Percentiles rank a stretch among this genome's conserved stretches.
Conservation (phyloP, 37 sponge, comb jelly and placozoan species). For the Petrosia ficiformis region DNA sequence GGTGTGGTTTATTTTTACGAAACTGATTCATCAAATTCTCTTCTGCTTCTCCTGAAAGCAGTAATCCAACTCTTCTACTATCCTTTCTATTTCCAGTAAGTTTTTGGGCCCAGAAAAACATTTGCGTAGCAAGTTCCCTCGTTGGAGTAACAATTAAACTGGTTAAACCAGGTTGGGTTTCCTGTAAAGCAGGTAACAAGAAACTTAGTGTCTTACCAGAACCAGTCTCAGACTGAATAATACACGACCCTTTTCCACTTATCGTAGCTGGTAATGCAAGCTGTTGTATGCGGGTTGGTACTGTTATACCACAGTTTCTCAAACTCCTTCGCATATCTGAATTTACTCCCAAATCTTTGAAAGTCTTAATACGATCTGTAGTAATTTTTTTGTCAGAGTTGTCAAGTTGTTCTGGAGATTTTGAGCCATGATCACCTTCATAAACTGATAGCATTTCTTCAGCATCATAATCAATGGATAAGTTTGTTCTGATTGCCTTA, state of each 20-base stretch:
- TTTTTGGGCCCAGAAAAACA: constrained; percentile 17
- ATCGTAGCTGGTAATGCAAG: constrained; percentile 42
- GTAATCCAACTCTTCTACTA: constrained; percentile 8
- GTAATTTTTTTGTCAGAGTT: too few relatives aligned
- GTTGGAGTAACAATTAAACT: constrained; percentile 54
- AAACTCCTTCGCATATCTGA: constrained; percentile 10
- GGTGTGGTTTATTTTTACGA: constrained; percentile 13
- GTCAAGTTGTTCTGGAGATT: too few relatives aligned
- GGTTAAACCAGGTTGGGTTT: constrained; percentile 18
- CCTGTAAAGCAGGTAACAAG: constrained; percentile 68
- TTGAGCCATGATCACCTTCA: too few relatives aligned
- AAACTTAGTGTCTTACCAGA: constrained; percentile 62
- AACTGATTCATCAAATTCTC: not conserved
- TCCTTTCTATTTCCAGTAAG: constrained; percentile 9
- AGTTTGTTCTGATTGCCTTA: too few relatives aligned
- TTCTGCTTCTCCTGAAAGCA: constrained; percentile 9
- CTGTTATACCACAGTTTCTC: constrained; percentile 21
- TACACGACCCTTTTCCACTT: not conserved
- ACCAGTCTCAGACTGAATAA: constrained; percentile 68
- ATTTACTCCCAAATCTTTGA: constrained; percentile 33
- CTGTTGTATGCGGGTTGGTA: constrained; percentile 42
- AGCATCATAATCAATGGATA: too few relatives aligned
- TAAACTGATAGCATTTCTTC: too few relatives aligned
- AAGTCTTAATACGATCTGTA: constrained; percentile 8
- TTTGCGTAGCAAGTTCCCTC: constrained; percentile 54